Conservation (phyloP, 2,113 vertebrate species). For the Crocuta crocuta region DNA sequence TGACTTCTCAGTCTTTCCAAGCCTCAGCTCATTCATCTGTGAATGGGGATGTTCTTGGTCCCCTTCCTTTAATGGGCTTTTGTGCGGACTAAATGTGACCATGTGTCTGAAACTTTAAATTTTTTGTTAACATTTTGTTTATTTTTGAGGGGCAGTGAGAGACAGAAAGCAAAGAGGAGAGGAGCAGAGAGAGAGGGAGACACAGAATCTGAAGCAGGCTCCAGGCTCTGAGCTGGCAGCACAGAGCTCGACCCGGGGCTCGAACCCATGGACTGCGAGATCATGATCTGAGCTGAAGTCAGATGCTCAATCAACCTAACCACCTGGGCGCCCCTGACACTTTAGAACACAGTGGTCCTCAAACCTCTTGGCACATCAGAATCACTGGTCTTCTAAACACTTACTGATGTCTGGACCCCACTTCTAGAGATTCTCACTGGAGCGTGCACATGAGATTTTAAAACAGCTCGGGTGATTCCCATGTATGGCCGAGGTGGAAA, state of each 20-base stretch:
- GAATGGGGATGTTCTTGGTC: not conserved
- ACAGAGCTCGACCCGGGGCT: too few relatives aligned
- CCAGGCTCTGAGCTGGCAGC: too few relatives aligned
- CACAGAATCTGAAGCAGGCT: too few relatives aligned
- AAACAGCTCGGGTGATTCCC: not conserved
- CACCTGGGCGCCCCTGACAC: not conserved
- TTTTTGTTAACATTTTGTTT: too few relatives aligned
- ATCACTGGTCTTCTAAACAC: not conserved
- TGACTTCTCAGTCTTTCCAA: not conserved
- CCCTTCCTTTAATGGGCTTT: not conserved
- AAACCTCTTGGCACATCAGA: not conserved
- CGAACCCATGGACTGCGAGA: too few relatives aligned
- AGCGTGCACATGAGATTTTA: not conserved
- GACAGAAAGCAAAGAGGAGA: too few relatives aligned
- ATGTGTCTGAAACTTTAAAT: not conserved
- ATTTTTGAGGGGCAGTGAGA: too few relatives aligned
- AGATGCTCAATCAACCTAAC: too few relatives aligned
- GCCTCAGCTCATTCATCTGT: not conserved
- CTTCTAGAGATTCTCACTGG: not conserved
- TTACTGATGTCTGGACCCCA: not conserved
- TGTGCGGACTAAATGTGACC: not conserved
- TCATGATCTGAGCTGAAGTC: too few relatives aligned
- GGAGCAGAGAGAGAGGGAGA: too few relatives aligned
- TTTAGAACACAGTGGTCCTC: not conserved
- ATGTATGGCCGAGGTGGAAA: not conserved